Conservation (phyloP, 2,888 invertebrate species). For the Seira sanloemensis region DNA sequence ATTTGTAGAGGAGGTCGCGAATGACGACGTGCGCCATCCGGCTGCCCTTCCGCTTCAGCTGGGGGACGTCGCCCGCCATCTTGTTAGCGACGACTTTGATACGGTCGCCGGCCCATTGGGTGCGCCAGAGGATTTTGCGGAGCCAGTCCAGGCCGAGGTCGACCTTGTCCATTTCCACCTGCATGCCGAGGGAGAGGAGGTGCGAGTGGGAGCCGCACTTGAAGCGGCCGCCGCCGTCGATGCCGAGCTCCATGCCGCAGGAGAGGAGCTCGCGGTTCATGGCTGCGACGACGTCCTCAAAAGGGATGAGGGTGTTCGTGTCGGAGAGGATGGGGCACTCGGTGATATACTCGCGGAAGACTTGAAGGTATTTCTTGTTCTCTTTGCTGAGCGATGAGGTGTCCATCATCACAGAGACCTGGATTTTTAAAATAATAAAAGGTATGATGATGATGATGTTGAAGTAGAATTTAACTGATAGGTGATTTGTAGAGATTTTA, state of each 20-base stretch:
- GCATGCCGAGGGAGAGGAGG: constrained; percentile 81
- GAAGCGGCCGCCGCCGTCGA: constrained; percentile 80
- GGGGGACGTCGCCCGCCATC: constrained; percentile 87
- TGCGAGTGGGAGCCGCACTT: constrained; percentile 85
- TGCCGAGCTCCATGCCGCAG: constrained; percentile 81
- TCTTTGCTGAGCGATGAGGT: constrained; percentile 80
- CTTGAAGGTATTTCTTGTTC: constrained; percentile 84
- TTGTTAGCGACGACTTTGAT: constrained; percentile 87
- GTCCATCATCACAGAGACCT: constrained; percentile 86
- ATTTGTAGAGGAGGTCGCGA: constrained; percentile 80
- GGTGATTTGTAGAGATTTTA: too few relatives aligned
- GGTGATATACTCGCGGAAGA: constrained; percentile 84
- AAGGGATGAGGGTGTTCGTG: constrained; percentile 78
- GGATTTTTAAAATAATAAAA: too few relatives aligned
- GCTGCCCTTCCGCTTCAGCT: constrained; percentile 84
- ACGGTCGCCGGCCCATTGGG: constrained; percentile 84
- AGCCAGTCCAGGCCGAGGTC: constrained; percentile 85
- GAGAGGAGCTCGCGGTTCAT: constrained; percentile 85
- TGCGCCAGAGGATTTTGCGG: constrained; percentile 84
- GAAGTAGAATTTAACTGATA: too few relatives aligned
- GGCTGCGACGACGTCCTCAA: constrained; percentile 86
- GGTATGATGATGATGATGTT: too few relatives aligned
- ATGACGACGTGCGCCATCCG: constrained; percentile 82
- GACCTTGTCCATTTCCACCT: constrained; percentile 87
- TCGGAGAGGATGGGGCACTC: constrained; percentile 83